Base-by-base conservation (phyloP, 2,888 invertebrate genomes). In the Hermaeophaga mercurialis region DNA sequence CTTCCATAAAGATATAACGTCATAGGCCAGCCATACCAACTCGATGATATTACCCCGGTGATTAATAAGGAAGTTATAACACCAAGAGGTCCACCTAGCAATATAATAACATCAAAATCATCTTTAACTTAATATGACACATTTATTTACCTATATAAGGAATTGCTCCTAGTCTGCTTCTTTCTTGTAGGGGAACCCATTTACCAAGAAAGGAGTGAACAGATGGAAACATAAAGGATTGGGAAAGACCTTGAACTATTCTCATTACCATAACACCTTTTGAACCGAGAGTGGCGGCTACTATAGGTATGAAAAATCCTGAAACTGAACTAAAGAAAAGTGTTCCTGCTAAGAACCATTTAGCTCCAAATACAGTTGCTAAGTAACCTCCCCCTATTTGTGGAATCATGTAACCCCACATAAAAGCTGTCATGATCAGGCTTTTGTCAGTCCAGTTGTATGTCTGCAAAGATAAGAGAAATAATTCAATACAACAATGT, bases 361-460 rank as follows among this genome's bases (percentile, higher is more conserved):
- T 89, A 0, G 89, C 88, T 0, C 94, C 93, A 72, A 85, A 85
- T 2, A 80, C 80, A 65, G 86, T 85, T 0, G 91, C 89, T 44
- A 94, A 73, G 61, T 86, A 80, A 0, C 89, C 87, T 0, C 85
- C 84, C 0, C 87, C 88, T 1, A 90, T 75, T 75, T 91, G 91
- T n/a, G 87, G 85, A 1, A 87, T 62, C 2, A 88, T 81, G 71
- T 91, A 90, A 1, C 90, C 90, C 88, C 89, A 88, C 75, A 90
- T 89, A 75, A 90, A 90, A 0, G 90, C 86, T 8, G 88, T 88
- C 5, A 89, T 76, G 19, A 90, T 80, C 52, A 84, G 68, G 4
- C 81, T 80, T 3, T 75, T 68, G 49, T 80, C 73, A 6, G 75
- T 70, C 87, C 87, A 87, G 1, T 81, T 44, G 38, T 66, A 67